Conservation (phyloP, 2,888 invertebrate species). For the Caenorhabditis japonica region DNA sequence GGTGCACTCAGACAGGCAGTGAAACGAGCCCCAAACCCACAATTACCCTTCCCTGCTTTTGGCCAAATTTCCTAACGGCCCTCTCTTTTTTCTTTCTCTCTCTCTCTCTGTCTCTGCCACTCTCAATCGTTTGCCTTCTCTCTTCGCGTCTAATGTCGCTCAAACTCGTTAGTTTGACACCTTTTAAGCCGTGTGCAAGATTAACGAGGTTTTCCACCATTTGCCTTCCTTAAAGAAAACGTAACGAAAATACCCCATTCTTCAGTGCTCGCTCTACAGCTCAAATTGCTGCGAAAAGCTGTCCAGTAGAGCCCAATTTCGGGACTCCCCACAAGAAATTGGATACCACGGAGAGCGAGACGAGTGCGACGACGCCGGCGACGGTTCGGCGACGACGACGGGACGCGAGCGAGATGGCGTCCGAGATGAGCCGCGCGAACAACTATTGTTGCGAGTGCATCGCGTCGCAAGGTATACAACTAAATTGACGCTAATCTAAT, state of each 20-base stretch:
- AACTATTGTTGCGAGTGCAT: constrained; percentile 76
- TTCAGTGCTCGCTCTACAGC: background rate
- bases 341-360: constrained; percentile 48
- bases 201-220: constrained; percentile 44
- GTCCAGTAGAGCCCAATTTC: constrained; percentile 47
- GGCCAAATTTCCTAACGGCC: constrained; percentile 17
- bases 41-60: too few relatives aligned
- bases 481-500: background rate
- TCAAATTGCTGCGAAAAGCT: too few relatives aligned
- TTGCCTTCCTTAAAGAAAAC: too few relatives aligned
- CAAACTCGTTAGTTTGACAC: constrained; percentile 42
- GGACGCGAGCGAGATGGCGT: constrained; percentile 58
- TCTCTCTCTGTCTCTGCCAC: background rate
- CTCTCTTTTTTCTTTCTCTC: constrained; percentile 15
- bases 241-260: too few relatives aligned
- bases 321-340: constrained; percentile 39
- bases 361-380: constrained; percentile 48
- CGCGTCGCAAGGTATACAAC: constrained; percentile 68
- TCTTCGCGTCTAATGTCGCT: too few relatives aligned
- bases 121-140: too few relatives aligned
- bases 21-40: too few relatives aligned
- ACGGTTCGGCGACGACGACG: constrained; percentile 40
- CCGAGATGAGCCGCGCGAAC: constrained; percentile 62
- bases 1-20: too few relatives aligned
- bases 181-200: constrained; percentile 46